A percentile compares a stretch with the other conserved stretches of the same genome.
phyloP scores from a whole-genome alignment of 2,113 vertebrate species.

The Sinocyclocheilus grahami region DNA sequence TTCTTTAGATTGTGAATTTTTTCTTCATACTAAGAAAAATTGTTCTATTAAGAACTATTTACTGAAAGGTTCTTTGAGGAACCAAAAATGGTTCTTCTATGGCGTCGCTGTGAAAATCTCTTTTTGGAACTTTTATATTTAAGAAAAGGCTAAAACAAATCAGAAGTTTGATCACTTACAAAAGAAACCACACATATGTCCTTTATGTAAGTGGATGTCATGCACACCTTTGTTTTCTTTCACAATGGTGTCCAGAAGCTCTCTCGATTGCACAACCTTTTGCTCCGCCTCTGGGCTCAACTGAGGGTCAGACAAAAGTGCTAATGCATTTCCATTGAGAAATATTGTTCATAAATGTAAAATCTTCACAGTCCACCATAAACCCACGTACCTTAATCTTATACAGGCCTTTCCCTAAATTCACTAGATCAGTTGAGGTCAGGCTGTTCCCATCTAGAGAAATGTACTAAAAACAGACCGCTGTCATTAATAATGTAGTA shows the following conservation, averaged over 20 bases:
- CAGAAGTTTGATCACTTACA: neutral
- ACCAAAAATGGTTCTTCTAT: too few species aligned
- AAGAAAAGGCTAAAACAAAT: neutral
- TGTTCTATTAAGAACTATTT: neutral
- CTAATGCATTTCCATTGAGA: neutral
- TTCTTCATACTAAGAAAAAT: neutral
- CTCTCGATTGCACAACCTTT: conserved; percentile 85
- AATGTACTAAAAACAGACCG: conserved; percentile 78
- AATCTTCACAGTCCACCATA: neutral
- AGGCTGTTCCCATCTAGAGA: conserved; percentile 89
- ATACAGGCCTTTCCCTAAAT: conserved; percentile 87
- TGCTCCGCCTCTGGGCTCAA: conserved; percentile 83
- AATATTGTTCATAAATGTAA: neutral
- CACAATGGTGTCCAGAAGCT: conserved; percentile 93
- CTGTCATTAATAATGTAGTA: conserved; percentile 25
- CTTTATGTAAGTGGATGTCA: neutral
- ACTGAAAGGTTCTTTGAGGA: neutral
- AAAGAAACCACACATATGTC: neutral
- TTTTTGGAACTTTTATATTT: too few species aligned
- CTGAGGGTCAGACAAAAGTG: conserved; percentile 66
- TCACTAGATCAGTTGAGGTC: conserved; percentile 87
- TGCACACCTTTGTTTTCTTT: conserved; percentile 87
- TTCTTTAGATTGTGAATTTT: neutral
- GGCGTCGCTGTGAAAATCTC: too few species aligned
- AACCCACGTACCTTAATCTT: conserved; percentile 89